Percentiles rank a stretch among this genome's conserved stretches.
These are phyloP conservation scores for Syngnathus floridae DNA, from an alignment of 2,113 vertebrate species.

Conservation along the genomic window DNA sequence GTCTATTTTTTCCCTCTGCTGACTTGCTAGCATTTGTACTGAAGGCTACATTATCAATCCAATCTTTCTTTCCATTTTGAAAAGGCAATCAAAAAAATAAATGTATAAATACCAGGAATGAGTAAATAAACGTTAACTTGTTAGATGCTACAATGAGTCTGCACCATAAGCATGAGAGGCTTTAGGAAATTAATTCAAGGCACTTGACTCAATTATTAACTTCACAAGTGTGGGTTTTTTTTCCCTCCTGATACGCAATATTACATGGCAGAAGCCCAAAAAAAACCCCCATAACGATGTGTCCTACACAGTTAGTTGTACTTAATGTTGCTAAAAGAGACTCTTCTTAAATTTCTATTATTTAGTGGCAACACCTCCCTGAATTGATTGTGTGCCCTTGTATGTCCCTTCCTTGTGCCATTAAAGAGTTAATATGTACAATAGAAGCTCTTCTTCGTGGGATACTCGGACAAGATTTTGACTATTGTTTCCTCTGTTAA, in stretches of 20 bases:
- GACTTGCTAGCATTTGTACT: not conserved
- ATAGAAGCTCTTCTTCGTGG: not conserved
- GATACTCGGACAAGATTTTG: conserved; percentile 39
- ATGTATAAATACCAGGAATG: not conserved
- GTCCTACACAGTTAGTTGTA: not conserved
- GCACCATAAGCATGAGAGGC: not conserved
- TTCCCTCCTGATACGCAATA: not conserved
- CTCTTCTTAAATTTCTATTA: too few relatives aligned
- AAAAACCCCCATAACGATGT: not conserved
- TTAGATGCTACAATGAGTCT: not conserved
- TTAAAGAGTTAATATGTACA: not conserved
- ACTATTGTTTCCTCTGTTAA: conserved; percentile 52
- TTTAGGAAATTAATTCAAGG: not conserved
- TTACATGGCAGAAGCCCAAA: not conserved
- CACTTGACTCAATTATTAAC: not conserved
- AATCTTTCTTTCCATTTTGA: not conserved
- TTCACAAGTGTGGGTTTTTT: not conserved
- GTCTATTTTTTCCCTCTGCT: not conserved
- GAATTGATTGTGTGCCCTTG: not conserved
- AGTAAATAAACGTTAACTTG: too few relatives aligned
- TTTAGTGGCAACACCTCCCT: too few relatives aligned
- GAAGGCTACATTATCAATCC: not conserved
- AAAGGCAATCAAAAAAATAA: not conserved
- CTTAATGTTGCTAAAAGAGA: not conserved
- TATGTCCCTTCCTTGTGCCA: too few relatives aligned